Conservation (phyloP, 2,888 invertebrate genomes). For the Chorisops tibialis region DNA sequence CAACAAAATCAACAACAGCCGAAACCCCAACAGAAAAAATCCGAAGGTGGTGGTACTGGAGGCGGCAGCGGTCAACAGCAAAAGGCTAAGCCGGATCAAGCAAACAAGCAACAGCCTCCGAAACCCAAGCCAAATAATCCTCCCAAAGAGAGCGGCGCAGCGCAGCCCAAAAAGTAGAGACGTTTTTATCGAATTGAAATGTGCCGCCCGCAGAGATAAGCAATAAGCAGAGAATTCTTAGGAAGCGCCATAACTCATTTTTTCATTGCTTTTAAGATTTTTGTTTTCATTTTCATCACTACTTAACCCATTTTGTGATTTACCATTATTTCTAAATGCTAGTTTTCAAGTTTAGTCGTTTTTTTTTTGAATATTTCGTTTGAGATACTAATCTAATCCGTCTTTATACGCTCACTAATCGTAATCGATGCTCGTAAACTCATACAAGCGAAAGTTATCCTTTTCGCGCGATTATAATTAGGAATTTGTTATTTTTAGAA, state of each 20-base stretch:
- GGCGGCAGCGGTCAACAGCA: background rate
- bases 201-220: background rate
- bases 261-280: slow-evolving; percentile 4
- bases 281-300: background rate
- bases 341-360: too few species aligned
- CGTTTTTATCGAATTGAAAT: background rate
- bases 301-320: too few species aligned
- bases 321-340: too few species aligned
- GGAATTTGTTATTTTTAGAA: too few species aligned
- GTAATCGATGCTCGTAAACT: too few species aligned
- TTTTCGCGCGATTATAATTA: too few species aligned
- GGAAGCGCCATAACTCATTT: slow-evolving; percentile 2
- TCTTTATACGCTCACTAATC: too few species aligned
- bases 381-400: too few species aligned
- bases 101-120: slow-evolving; percentile 21
- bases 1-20: slow-evolving; percentile 32
- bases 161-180: slow-evolving; percentile 27
- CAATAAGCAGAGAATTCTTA: slow-evolving; percentile 5
- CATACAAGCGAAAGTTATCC: too few species aligned
- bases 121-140: slow-evolving; percentile 33
- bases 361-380: too few species aligned
- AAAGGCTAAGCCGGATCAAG: slow-evolving; percentile 13
- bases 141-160: slow-evolving; percentile 28
- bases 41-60: background rate
- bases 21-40: slow-evolving; percentile 20